Evolutionary conservation across 2,113 vertebrate genomes (phyloP), one percentile per base, ranked within the genome.

Genomic region (Esox niger): DNA sequence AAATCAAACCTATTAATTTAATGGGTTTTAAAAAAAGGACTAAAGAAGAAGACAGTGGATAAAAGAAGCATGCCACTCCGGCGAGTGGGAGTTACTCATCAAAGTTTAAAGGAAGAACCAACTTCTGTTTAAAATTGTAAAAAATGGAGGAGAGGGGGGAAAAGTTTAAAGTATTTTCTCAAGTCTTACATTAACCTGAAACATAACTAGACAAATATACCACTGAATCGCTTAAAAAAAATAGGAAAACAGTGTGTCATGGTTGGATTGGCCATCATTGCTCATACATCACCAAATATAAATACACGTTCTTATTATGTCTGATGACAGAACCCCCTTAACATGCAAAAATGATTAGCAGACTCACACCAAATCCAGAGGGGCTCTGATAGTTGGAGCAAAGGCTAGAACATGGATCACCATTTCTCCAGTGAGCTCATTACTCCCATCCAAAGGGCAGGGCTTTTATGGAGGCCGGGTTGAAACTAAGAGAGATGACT

Each of bases 341-440:
- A 1, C 64, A 63, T 54, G 27, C 25, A 70, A 47, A 57, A 57
- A 25, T 66, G 70, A 38, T 66, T 29, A 67, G 59, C 64, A 57
- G 62, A 47, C 61, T 38, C n/a, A 29, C 54, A 17, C 35, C 11
- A 23, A 66, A 26, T 62, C 69, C 62, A 62, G 75, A 70, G 60
- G 64, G 75, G 68, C 79, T 80, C 73, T 63, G 73, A 70, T 79
- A 86, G 88, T 75, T 85, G 69, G 85, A 87, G 85, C 84, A 80
- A 75, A 85, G 78, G 78, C 67, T 78, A 80, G 71, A 83, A 85
- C 79, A 82, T 86, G 82, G 80, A 85, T 90, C 85, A 87, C 85
- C 83, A 84, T 72, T 69, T 85, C 90, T 88, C 90, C 78, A 74
- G 85, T 82, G 88, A 86, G 83, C 88, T 91, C 88, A 90, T 90